Conservation (phyloP, 2,797 vertebrate genomes). For the Gallinago stenura region DNA sequence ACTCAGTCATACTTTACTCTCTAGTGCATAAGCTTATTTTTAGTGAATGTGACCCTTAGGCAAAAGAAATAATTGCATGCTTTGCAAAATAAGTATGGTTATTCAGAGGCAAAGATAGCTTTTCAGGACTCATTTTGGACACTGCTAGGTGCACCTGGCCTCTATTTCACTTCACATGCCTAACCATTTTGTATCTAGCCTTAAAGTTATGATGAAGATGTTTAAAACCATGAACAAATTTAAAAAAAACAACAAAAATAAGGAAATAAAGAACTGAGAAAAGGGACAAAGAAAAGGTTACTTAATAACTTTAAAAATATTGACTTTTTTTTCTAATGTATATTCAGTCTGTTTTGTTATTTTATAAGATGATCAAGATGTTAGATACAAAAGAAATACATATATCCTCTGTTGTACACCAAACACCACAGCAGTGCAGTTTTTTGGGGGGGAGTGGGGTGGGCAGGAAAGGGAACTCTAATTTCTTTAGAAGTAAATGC, state of each 20-base stretch:
- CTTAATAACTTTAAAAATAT: neutral
- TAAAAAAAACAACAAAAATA: neutral
- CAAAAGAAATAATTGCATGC: neutral
- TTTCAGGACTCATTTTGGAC: neutral
- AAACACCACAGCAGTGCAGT: neutral
- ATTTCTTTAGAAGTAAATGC: neutral
- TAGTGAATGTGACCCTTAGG: slow-evolving; percentile 39
- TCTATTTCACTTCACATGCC: neutral
- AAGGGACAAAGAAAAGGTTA: neutral
- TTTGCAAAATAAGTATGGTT: neutral
- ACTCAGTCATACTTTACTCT: neutral
- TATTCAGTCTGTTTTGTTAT: neutral
- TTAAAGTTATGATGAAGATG: neutral
- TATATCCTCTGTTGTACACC: neutral
- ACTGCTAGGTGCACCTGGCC: neutral
- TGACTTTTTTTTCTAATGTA: neutral
- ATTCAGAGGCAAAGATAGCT: neutral
- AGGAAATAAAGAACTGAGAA: neutral
- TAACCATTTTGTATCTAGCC: neutral
- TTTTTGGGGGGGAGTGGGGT: neutral
- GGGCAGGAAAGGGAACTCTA: neutral
- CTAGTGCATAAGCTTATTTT: slow-evolving; percentile 19
- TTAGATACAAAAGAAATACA: neutral
- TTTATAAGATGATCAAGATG: neutral
- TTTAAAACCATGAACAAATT: neutral